A percentile compares a stretch with the other conserved stretches of the same genome.
These are phyloP conservation scores for Alsophila aescularia DNA, from an alignment of 2,888 invertebrate genomes.

Conservation along the genomic window DNA sequence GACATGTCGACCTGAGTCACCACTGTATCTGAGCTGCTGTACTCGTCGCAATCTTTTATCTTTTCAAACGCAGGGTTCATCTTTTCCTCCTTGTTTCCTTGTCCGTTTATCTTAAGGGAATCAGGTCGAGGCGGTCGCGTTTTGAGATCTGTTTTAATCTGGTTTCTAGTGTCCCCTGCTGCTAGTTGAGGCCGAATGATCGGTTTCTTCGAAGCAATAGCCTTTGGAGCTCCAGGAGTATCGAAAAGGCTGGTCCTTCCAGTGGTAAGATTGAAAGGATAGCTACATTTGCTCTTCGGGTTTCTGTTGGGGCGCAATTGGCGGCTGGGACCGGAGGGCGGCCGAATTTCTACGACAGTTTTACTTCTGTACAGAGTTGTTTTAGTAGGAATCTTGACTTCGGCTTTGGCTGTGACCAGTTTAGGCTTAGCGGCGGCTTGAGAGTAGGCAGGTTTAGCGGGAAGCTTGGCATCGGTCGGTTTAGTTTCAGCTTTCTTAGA, in stretches of 20 bases:
- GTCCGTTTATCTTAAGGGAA: conserved; percentile 66
- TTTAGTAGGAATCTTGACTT: conserved; percentile 62
- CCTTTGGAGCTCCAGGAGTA: conserved; percentile 48
- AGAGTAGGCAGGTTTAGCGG: conserved; percentile 72
- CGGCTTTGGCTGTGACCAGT: conserved; percentile 57
- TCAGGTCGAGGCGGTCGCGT: conserved; percentile 63
- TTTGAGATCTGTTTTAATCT: conserved; percentile 59
- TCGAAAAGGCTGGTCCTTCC: conserved; percentile 77
- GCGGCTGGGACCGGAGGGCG: conserved; percentile 50
- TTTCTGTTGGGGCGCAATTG: conserved; percentile 65
- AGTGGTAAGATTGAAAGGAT: conserved; percentile 80
- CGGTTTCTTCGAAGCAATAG: conserved; percentile 50
- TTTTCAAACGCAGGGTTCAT: conserved; percentile 56
- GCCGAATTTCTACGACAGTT: conserved; percentile 75
- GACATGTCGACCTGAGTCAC: conserved; percentile 75
- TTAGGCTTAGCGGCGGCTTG: conserved; percentile 82
- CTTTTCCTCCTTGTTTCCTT: conserved; percentile 60
- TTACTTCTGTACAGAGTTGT: conserved; percentile 67
- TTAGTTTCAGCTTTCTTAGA: conserved; percentile 55
- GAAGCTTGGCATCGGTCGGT: conserved; percentile 52
- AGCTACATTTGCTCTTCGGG: conserved; percentile 74
- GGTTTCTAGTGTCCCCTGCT: conserved; percentile 64
- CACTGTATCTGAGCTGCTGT: conserved; percentile 85
- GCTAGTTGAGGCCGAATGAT: conserved; percentile 57
- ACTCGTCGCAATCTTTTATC: conserved; percentile 68